A percentile compares a stretch with the other conserved stretches of the same genome.
Conservation (phyloP, 2,888 invertebrate genomes). For the Deroplatys truncata region DNA sequence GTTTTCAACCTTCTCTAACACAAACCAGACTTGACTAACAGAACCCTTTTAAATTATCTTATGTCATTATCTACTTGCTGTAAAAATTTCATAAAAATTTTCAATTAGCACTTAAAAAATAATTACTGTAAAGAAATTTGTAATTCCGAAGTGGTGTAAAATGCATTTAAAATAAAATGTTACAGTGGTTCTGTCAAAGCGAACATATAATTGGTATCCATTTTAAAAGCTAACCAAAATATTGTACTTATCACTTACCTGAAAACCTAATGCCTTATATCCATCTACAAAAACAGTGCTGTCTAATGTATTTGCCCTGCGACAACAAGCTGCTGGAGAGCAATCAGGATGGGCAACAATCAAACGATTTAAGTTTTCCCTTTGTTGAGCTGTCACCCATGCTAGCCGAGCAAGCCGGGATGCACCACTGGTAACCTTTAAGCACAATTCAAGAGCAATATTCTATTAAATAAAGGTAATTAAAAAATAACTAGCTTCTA, state of each 20-base stretch:
- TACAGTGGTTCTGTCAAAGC: too few relatives aligned
- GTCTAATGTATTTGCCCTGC: slow-evolving; percentile 61
- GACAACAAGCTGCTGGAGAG: slow-evolving; percentile 72
- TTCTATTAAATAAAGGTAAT: background rate
- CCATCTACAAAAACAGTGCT: slow-evolving; percentile 69
- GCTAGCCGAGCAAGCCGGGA: slow-evolving; percentile 66
- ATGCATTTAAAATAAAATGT: too few relatives aligned
- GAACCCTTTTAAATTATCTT: too few relatives aligned
- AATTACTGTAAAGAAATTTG: too few relatives aligned
- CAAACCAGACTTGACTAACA: too few relatives aligned
- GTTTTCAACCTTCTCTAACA: too few relatives aligned
- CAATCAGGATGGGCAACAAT: slow-evolving; percentile 70
- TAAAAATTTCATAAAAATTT: too few relatives aligned
- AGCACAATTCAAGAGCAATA: background rate
- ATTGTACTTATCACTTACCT: slow-evolving; percentile 48
- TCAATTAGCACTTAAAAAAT: too few relatives aligned
- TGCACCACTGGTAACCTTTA: slow-evolving; percentile 51
- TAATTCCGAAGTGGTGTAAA: too few relatives aligned
- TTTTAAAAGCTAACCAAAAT: too few relatives aligned
- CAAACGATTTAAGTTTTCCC: slow-evolving; percentile 72
- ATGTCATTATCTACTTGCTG: too few relatives aligned
- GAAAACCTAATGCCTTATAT: slow-evolving; percentile 78
- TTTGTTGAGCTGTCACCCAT: slow-evolving; percentile 85
- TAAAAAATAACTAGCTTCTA: background rate
- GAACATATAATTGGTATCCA: too few relatives aligned